Conservation (phyloP, 2,797 vertebrate genomes). For the Anniella stebbinsi region DNA sequence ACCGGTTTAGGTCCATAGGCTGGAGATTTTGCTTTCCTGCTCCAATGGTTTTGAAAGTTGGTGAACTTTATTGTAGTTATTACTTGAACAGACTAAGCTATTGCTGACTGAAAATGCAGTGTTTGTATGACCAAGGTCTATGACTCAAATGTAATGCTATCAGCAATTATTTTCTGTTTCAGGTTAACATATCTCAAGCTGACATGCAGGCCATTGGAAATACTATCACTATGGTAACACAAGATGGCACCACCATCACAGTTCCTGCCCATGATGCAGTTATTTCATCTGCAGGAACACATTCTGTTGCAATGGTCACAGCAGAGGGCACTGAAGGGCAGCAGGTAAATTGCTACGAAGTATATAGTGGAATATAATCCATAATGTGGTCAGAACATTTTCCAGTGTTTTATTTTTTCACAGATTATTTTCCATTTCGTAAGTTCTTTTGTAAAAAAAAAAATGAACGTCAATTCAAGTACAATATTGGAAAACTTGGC, state of each 20-base stretch:
- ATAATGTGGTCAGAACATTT: too few species aligned
- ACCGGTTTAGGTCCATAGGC: too few species aligned
- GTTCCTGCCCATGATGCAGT: slow-evolving; percentile 94
- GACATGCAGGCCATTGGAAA: slow-evolving; percentile 95
- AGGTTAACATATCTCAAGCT: slow-evolving; percentile 96
- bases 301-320: slow-evolving; percentile 96
- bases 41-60: neutral
- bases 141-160: neutral
- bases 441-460: too few species aligned
- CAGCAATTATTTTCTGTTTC: slow-evolving; percentile 59
- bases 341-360: slow-evolving; percentile 80
- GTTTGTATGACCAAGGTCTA: neutral
- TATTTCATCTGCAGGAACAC: slow-evolving; percentile 88
- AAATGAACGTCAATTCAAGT: too few species aligned
- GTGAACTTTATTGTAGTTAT: slow-evolving; percentile 19
- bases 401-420: too few species aligned
- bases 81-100: neutral
- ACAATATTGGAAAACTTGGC: too few species aligned
- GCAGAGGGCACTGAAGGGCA: slow-evolving; percentile 92
- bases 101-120: neutral
- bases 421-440: too few species aligned
- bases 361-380: neutral
- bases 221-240: slow-evolving; percentile 98
- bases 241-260: slow-evolving; percentile 97
- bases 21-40: neutral